Conservation (phyloP, 1,140 invertebrate genomes). For the Megalopta genalis region DNA sequence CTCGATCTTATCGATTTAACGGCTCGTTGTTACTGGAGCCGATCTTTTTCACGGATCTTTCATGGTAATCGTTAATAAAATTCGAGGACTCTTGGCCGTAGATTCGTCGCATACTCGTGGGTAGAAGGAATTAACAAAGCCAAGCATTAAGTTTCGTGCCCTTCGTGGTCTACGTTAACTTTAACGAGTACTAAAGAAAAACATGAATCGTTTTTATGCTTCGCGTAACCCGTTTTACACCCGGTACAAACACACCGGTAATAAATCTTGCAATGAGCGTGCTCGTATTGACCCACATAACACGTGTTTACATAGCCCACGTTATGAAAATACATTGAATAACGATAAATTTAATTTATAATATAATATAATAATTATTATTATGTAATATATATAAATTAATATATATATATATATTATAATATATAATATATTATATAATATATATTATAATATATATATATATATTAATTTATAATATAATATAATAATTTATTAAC, state of each 20-base stretch:
- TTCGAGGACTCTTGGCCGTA: not conserved
- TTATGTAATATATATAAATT: too few species aligned
- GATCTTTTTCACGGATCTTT: conserved; percentile 26
- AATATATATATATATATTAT: too few species aligned
- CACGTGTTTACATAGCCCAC: too few species aligned
- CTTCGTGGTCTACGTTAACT: not conserved
- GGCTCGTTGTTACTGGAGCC: not conserved
- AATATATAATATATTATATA: too few species aligned
- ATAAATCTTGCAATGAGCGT: not conserved
- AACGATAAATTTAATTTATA: too few species aligned
- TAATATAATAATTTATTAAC: too few species aligned
- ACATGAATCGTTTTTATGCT: not conserved
- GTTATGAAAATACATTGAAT: too few species aligned
- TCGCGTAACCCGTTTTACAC: not conserved
- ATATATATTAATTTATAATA: too few species aligned
- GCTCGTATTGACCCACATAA: not conserved
- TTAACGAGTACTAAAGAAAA: not conserved
- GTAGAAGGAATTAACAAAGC: not conserved
- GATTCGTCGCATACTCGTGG: not conserved
- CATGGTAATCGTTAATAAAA: conserved; percentile 52
- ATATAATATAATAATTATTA: too few species aligned
- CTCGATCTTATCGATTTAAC: conserved; percentile 44
- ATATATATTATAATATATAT: too few species aligned
- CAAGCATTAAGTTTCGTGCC: not conserved
- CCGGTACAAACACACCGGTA: too few species aligned